Base-by-base conservation (phyloP, 53 echinoderm and acorn worm species). In the Stichopus horrens region DNA sequence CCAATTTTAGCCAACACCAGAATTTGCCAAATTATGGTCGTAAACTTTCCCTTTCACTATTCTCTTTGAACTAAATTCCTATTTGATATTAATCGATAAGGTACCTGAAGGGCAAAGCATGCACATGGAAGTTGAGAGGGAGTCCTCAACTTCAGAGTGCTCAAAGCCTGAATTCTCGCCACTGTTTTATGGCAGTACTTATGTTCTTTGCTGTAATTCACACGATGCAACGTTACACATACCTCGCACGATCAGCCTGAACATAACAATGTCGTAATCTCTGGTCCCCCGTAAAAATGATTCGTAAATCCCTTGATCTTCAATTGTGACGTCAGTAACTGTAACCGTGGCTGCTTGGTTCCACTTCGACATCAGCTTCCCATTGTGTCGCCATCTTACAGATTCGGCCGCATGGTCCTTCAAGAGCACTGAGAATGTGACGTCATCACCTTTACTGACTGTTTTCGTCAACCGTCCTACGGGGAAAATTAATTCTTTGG, bases 181-280 rank as follows among this genome's bases (percentile, higher is more conserved):
- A 71, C 71, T 5, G 7, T 5, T 6, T n/a, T n/a, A 71, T n/a
- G 5, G 20, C 71, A n/a, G 6, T 71, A 67, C 67, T 0, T 5
- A 5, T 5, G 71, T 71, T 71, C 20, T 67, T 18, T 16, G 16
- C 7, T 16, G 16, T 7, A 71, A 16, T 71, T 71, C 16, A 16
- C 16, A n/a, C 16, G 20, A 20, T 16, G 6, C 20, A 8, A n/a
- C 16, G 37, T 37, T 1, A 37, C 3, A 37, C 21, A 19, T 76
- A 76, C 76, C 19, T 77, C 77, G 77, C 1, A 77, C 77, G 16
- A 77, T 77, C 52, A 77, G 77, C 52, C 77, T n/a, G 77, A 53
- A 77, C 0, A 10, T 52, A 5, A 77, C 77, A 9, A 23, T 53
- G 53, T 77, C 77, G 13, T 77, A 77, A 0, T 13, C 54, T 16